Conservation (phyloP, 2,888 invertebrate genomes). For the Drosophila pegasa region DNA sequence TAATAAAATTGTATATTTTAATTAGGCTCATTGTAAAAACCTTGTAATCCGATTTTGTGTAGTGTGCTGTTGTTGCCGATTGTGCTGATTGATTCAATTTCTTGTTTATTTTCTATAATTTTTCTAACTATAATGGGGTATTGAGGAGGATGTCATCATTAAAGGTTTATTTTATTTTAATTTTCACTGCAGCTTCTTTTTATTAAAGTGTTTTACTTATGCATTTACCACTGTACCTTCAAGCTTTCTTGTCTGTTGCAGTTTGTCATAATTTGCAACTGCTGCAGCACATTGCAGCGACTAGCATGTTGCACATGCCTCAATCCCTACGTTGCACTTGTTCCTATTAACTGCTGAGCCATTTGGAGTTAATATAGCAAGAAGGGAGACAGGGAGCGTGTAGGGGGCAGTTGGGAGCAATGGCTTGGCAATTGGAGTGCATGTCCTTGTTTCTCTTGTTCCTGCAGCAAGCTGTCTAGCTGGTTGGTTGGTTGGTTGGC, state of each 20-base stretch:
- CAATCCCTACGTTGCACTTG: constrained; percentile 36
- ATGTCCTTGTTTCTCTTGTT: constrained; percentile 49
- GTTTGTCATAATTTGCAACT: constrained; percentile 77
- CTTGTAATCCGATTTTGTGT: no score
- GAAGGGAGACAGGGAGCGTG: not conserved
- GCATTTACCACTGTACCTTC: constrained; percentile 18
- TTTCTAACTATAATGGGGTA: no score
- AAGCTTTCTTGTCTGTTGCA: constrained; percentile 38
- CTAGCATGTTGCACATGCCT: constrained; percentile 10
- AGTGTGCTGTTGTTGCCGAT: no score
- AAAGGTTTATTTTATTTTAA: not conserved
- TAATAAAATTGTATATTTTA: no score
- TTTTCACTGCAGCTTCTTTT: no score
- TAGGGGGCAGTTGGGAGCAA: constrained; percentile 25
- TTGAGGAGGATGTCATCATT: no score
- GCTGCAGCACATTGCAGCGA: constrained; percentile 58
- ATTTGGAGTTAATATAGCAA: constrained; percentile 62
- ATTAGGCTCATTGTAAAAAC: no score
- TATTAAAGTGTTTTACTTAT: constrained; percentile 1
- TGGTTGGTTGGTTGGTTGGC: not conserved
- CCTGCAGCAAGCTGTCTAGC: constrained; percentile 13
- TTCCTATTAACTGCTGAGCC: constrained; percentile 75
- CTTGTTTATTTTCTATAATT: no score
- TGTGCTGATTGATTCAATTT: no score
- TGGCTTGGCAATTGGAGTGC: constrained; percentile 59